Base-by-base conservation (phyloP, 2,888 invertebrate genomes). In the Bunonema sp. region DNA sequence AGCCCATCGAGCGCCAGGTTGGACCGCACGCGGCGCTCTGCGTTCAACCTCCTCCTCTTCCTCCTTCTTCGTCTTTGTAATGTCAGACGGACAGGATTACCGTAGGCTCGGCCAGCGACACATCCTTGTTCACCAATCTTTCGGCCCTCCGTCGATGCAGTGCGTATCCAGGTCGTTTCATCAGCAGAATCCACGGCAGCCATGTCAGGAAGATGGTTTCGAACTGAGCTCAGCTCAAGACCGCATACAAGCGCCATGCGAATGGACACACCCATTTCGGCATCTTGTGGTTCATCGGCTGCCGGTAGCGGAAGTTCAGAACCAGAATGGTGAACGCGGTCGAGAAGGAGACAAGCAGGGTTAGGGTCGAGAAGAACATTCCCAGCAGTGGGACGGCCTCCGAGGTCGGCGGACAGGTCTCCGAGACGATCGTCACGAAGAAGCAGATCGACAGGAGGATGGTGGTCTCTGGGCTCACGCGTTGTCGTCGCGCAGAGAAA, bases 401-500 rank as follows among this genome's bases (percentile, higher is more conserved):
- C 1, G 57, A 58, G 2, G 61, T 61, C 2, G 59, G 61, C 75
- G 91, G 87, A 81, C 87, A 82, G 77, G 84, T 86, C 79, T 88
- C 87, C 64, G 86, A 86, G 72, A 88, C 86, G 78, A 88, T 81
- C 78, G 86, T 84, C 77, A 87, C 80, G 80, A 88, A 87, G 76
- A 88, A 86, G 77, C 86, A 87, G 79, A 88, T 80, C 75, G 87
- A 88, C 75, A 88, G 80, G 2, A 61, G 46, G 28, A 61, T 59
- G 4, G 61, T 61, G 7, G 54, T 61, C 37, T 61, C 61, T 61
- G 42, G 28, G 56, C n/a, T n/a, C n/a, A n/a, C n/a, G n/a, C n/a
- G n/a, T n/a, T n/a, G n/a, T n/a, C n/a, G n/a, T n/a, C n/a, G n/a
- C n/a, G n/a, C n/a, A n/a, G n/a, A n/a, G n/a, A n/a, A n/a, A n/a